Evolutionary conservation across 2,888 invertebrate genomes (phyloP), one percentile per base, ranked within the genome.

Genomic region (Thereva unica): DNA sequence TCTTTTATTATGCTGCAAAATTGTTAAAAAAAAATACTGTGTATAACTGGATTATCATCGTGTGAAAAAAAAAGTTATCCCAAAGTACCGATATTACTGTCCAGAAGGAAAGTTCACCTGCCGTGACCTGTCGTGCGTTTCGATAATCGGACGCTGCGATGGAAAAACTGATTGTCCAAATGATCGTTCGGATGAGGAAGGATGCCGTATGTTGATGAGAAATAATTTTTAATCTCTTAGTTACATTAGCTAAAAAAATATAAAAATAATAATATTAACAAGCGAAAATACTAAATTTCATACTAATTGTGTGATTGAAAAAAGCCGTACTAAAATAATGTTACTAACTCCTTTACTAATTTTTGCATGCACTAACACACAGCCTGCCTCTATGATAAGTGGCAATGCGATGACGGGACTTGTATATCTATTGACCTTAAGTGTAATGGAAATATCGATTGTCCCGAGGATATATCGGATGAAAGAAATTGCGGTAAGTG

Each of bases 371-470:
- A 23, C 40, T 47, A 44, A 64, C 10, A n/a, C 42, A 42, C 81
- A 89, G 89, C 87, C 80, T 90, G 90, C 85, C 81, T 84, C 75
- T 80, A 85, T 71, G 84, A 85, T 75, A 84, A 89, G 78, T 90
- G 90, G 86, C 87, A 87, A 74, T 95, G 94, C 80, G 87, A 88
- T 76, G 85, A 85, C 76, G 89, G 89, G 68, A 84, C 81, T 75
- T 90, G 90, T 79, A 86, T 89, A 75, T 80, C 83, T 70, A 82
- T 83, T 72, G 82, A 78, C 72, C 82, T 84, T 74, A 83, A 85
- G 67, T 90, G 90, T 78, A 85, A 90, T 75, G 86, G 87, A 70
- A 83, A 84, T 69, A 83, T 84, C 74, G 89, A 92, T 81, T 92
- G 92, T 80, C 85, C 84, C 0, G 82, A 84, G 47, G 89, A 90